A percentile compares a stretch with the other conserved stretches of the same genome.
phyloP scores from a whole-genome alignment of 2,797 vertebrate species.

The Lophius americanus region DNA sequence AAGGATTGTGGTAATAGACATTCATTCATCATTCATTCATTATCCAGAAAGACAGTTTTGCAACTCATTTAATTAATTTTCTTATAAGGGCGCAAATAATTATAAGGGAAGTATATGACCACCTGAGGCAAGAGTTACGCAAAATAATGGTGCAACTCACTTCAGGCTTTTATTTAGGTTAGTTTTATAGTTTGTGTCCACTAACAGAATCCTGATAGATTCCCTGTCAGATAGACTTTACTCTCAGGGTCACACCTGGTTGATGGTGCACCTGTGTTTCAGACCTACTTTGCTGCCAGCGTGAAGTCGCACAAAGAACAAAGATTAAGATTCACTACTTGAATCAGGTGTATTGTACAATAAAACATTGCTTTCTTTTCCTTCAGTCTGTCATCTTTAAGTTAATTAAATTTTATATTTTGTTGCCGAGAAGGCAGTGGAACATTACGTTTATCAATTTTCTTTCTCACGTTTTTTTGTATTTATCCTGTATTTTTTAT shows the following conservation, averaged over 20 bases:
- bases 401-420: constrained; percentile 29
- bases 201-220: too few relatives aligned
- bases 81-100: too few relatives aligned
- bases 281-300: too few relatives aligned
- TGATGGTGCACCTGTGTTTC: neutral
- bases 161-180: neutral
- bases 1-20: too few relatives aligned
- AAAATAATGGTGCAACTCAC: constrained; percentile 49
- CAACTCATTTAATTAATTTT: too few relatives aligned
- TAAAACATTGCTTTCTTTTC: neutral
- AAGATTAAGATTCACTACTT: constrained; percentile 3
- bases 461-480: constrained; percentile 20
- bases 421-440: constrained; percentile 54
- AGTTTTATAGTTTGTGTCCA: neutral
- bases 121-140: neutral
- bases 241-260: neutral
- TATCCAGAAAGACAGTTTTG: too few relatives aligned
- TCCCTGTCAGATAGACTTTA: neutral
- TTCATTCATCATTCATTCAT: too few relatives aligned
- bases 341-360: constrained; percentile 13
- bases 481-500: constrained; percentile 43
- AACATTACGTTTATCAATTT: constrained; percentile 39
- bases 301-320: neutral
- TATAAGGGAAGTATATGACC: neutral
- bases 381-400: constrained; percentile 17